phyloP scores from a whole-genome alignment of 2,888 invertebrate species.

The Epinotia nisella region DNA sequence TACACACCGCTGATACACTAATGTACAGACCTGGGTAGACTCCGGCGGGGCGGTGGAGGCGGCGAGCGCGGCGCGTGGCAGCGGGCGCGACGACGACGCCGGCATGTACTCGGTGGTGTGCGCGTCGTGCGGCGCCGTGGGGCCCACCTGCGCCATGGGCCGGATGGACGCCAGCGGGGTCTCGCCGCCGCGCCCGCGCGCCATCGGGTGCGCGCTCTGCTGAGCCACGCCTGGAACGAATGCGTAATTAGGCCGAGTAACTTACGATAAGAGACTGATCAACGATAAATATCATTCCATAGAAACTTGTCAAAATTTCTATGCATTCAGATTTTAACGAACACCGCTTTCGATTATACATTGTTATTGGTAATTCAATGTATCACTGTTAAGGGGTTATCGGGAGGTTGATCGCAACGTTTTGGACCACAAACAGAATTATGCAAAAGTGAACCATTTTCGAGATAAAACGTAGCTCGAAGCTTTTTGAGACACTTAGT shows the following conservation, averaged over 20 bases:
- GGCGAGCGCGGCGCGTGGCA: slow-evolving; percentile 86
- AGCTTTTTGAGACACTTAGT: too few species aligned
- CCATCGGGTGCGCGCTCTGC: slow-evolving; percentile 80
- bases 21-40: slow-evolving; percentile 65
- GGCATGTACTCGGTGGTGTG: slow-evolving; percentile 92
- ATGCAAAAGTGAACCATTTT: too few species aligned
- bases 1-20: too few species aligned
- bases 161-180: slow-evolving; percentile 96
- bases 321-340: too few species aligned
- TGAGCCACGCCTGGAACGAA: slow-evolving; percentile 71
- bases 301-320: too few species aligned
- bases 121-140: slow-evolving; percentile 88
- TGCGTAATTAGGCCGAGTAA: background rate
- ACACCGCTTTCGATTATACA: background rate
- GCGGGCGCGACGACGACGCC: slow-evolving; percentile 89
- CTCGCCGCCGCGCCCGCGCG: slow-evolving; percentile 89
- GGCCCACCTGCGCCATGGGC: slow-evolving; percentile 93
- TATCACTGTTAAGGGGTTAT: too few species aligned
- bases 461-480: too few species aligned
- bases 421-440: too few species aligned
- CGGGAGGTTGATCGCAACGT: too few species aligned
- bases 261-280: background rate
- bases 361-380: too few species aligned
- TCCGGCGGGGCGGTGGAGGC: slow-evolving; percentile 86
- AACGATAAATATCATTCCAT: background rate